Base-by-base conservation (phyloP, 2,797 vertebrate species). In the Notolepis coatsorum region DNA sequence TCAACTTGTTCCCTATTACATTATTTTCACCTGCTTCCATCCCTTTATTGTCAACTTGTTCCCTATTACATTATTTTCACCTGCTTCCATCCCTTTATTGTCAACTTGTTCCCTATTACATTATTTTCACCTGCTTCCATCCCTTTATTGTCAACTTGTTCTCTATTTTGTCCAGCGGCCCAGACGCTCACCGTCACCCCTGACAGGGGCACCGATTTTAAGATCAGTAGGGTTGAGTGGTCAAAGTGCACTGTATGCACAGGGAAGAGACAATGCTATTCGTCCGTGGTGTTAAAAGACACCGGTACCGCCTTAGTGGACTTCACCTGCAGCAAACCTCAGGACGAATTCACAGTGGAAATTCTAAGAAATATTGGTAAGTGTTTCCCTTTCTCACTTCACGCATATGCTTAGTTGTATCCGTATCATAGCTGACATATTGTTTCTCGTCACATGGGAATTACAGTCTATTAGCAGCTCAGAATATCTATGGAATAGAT, bases 321-420 rank as follows among this genome's bases (percentile, higher is more conserved):
- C 21, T 90, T 93, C 51, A 24, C 15, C 0, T 92, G 91, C 71
- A 0, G 64, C 45, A 71, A 24, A 56, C 91, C 88, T 39, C 71
- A 89, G 59, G 74, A 88, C 28, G 60, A 68, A 1, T 92, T 90
- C 71, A 81, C 0, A 0, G 82, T 93, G 57, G 79, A 90, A 57
- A 78, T 90, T 39, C 27, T 61, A 24, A 74, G 7, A 56, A 64
- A 50, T 1, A 88, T 89, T 25, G 84, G 92, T 93, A 68, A 84
- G 77, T 4, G 28, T 38, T 65, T 21, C 9, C 8, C 10, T 10
- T 10, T 33, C 7, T 23, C 5, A 31, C 13, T 27, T 25, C 39
- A 18, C 24, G 24, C 24, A n/a, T 41, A 9, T 8, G 17, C 2
- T 49, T 31, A 7, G 9, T 3, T 12, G 33, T 18, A 31, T 4